These are phyloP conservation scores for Carterocephalus palaemon DNA, from an alignment of 2,888 invertebrate species.

Conservation along the genomic window DNA sequence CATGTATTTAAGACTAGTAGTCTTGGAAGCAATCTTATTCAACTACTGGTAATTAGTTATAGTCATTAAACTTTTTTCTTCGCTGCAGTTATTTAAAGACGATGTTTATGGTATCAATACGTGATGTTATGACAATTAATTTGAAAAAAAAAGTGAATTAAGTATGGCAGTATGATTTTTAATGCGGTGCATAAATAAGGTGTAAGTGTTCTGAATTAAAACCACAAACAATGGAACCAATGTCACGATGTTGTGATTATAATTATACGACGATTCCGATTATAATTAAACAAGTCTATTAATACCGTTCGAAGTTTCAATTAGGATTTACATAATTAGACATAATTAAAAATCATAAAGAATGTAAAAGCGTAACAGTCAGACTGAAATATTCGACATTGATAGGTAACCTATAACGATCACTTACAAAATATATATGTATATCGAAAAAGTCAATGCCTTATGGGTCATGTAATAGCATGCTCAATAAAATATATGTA, in stretches of 20 bases:
- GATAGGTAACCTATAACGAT: no score
- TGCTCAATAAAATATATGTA: constrained; percentile 9
- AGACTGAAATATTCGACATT: no score
- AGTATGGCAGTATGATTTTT: constrained; percentile 17
- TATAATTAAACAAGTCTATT: constrained; percentile 20
- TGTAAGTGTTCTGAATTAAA: constrained; percentile 23
- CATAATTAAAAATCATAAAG: constrained; percentile 3
- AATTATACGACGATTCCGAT: constrained; percentile 19
- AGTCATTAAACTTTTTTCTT: constrained; percentile 16
- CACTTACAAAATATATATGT: constrained; percentile 6
- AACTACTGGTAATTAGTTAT: constrained; percentile 19
- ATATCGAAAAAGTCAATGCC: constrained; percentile 13
- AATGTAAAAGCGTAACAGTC: constrained; percentile 8
- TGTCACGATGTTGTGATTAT: constrained; percentile 15
- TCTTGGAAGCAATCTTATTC: constrained; percentile 17
- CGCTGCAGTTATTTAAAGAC: neutral
- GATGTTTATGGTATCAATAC: constrained; percentile 2
- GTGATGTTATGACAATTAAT: neutral
- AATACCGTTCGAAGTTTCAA: constrained; percentile 15
- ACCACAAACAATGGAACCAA: constrained; percentile 19
- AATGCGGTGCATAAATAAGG: constrained; percentile 18
- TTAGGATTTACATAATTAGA: constrained; percentile 12
- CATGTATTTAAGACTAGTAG: constrained; percentile 16
- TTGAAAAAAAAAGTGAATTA: neutral
- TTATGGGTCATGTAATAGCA: constrained; percentile 4